A percentile compares a stretch with the other conserved stretches of the same genome.
These are phyloP conservation scores for Pyrocoelia pectoralis DNA, from an alignment of 2,888 invertebrate species.

Conservation along the genomic window DNA sequence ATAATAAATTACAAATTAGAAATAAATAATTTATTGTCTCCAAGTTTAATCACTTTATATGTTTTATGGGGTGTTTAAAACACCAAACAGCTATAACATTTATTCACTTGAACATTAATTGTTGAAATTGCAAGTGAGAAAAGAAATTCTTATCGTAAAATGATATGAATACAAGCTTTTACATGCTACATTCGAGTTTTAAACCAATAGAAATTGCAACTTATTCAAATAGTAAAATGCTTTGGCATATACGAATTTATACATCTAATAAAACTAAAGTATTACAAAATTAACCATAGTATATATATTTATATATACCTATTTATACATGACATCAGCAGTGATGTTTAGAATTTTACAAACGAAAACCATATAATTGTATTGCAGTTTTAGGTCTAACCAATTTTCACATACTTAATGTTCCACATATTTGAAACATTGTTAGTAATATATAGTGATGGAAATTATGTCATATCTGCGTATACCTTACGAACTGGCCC, in stretches of 20 bases:
- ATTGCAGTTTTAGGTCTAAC: slow-evolving; percentile 39
- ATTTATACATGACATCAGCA: slow-evolving; percentile 38
- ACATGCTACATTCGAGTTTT: slow-evolving; percentile 40
- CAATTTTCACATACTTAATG: slow-evolving; percentile 22
- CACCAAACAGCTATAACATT: slow-evolving; percentile 55
- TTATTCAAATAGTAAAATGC: slow-evolving; percentile 46
- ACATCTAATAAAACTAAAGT: slow-evolving; percentile 40
- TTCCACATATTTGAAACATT: slow-evolving; percentile 18
- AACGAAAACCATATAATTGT: slow-evolving; percentile 27
- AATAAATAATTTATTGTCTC: slow-evolving; percentile 63
- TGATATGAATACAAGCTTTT: slow-evolving; percentile 39
- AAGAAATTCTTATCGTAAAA: slow-evolving; percentile 33
- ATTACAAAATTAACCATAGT: slow-evolving; percentile 39
- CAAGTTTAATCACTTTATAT: slow-evolving; percentile 58
- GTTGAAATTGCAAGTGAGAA: slow-evolving; percentile 40
- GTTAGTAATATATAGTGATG: slow-evolving; percentile 32
- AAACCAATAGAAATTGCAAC: slow-evolving; percentile 38
- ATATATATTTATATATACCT: slow-evolving; percentile 21
- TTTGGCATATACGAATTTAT: slow-evolving; percentile 57
- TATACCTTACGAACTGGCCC: slow-evolving; percentile 56
- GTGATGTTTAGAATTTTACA: slow-evolving; percentile 33
- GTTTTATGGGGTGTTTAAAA: slow-evolving; percentile 52
- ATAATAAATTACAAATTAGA: slow-evolving; percentile 44
- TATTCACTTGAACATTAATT: slow-evolving; percentile 45
- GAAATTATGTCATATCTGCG: slow-evolving; percentile 45